Percentiles rank a stretch among this genome's conserved stretches.
Conservation (phyloP, 2,888 invertebrate genomes). For the Trachelus troglodyta region DNA sequence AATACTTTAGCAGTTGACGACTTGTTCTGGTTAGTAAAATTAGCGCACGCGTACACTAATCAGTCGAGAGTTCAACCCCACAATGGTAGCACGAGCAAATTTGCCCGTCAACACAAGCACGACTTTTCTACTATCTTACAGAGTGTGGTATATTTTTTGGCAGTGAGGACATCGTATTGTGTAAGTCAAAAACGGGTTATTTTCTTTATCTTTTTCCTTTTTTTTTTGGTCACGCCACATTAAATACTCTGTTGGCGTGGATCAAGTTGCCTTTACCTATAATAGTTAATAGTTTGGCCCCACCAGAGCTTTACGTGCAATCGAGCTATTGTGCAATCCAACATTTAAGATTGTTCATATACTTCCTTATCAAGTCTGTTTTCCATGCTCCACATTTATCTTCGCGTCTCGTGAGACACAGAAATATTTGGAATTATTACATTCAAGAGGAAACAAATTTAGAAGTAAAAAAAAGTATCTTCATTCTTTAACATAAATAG, state of each 20-base stretch:
- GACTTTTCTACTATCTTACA: conserved; percentile 29
- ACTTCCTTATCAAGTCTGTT: neutral
- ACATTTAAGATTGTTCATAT: neutral
- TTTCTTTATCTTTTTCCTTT: conserved; percentile 25
- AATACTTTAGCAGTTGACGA: conserved; percentile 62
- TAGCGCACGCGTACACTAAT: conserved; percentile 58
- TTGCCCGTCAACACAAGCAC: conserved; percentile 45
- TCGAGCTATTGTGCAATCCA: conserved; percentile 28
- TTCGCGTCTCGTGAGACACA: neutral
- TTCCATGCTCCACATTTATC: neutral
- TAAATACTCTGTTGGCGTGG: conserved; percentile 23
- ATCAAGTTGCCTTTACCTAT: conserved; percentile 36
- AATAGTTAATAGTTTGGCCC: conserved; percentile 55
- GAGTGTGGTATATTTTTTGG: conserved; percentile 55
- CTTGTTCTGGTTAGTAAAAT: conserved; percentile 56
- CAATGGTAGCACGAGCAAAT: conserved; percentile 37
- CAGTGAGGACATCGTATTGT: conserved; percentile 60
- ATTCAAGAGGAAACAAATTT: neutral
- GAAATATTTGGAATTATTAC: neutral
- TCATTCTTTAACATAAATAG: neutral
- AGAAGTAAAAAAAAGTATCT: neutral
- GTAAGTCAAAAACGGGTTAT: conserved; percentile 47
- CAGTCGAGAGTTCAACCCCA: conserved; percentile 48
- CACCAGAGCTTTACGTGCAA: conserved; percentile 54
- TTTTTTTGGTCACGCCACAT: conserved; percentile 23